Conservation (phyloP, 1,140 invertebrate species). For the Macrobrachium nipponense region DNA sequence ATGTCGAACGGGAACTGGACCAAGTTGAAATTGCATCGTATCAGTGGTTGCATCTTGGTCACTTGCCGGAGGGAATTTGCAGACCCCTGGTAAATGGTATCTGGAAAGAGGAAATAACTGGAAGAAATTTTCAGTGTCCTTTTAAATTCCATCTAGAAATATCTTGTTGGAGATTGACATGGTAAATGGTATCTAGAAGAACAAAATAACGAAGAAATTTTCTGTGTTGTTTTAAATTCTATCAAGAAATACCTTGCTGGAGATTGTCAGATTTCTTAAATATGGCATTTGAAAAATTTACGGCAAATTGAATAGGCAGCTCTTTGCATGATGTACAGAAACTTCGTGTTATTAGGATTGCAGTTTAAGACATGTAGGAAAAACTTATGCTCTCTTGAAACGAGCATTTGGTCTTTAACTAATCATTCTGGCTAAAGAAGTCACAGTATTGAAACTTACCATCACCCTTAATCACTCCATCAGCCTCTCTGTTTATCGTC, state of each 20-base stretch:
- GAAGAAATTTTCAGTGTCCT: neutral
- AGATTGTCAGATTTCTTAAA: too few relatives aligned
- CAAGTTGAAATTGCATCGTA: constrained; percentile 41
- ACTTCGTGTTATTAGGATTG: too few relatives aligned
- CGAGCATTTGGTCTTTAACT: too few relatives aligned
- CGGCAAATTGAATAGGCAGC: too few relatives aligned
- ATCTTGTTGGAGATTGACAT: neutral
- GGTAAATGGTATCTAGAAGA: constrained; percentile 28
- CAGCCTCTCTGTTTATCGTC: constrained; percentile 5
- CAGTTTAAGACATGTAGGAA: too few relatives aligned
- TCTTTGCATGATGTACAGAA: too few relatives aligned
- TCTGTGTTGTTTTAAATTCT: neutral
- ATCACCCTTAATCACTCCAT: constrained; percentile 9
- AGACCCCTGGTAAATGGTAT: constrained; percentile 12
- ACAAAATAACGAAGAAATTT: neutral
- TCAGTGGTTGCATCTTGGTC: constrained; percentile 21
- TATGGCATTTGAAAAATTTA: too few relatives aligned
- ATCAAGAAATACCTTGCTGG: neutral
- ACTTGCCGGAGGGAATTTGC: constrained; percentile 15
- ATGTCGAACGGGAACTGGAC: constrained; percentile 26
- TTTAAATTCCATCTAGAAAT: neutral
- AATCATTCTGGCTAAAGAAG: neutral
- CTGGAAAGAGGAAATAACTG: constrained; percentile 17
- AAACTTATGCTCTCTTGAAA: too few relatives aligned
- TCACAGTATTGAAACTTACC: constrained; percentile 11